Base-by-base conservation (phyloP, 2,797 vertebrate species). In the Toxotes lorentzi region DNA sequence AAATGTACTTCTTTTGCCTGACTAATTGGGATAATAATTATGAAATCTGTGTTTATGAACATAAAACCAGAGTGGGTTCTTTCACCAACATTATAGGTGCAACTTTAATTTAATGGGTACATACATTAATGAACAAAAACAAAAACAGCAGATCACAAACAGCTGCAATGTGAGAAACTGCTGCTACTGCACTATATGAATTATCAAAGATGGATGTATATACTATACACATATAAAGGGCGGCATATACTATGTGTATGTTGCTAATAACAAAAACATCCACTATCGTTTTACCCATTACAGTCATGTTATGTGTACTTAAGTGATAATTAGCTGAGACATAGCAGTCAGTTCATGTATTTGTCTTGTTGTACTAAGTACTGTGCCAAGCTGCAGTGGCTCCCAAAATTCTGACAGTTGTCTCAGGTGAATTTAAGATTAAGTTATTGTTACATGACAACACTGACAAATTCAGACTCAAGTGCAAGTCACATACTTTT, bases 201-300 rank as follows among this genome's bases (percentile, higher is more conserved):
- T 72, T 27, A 10, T 38, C 70, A 69, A 77, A 87, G 70, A 78
- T 88, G 81, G 72, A 82, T 23, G 0, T 34, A 38, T 50, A 54
- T 21, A 70, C 70, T 62, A 65, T 50, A 27, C 27, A 27, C 27
- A 27, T 27, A 27, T 27, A 27, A 27, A 27, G 27, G 27, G 27
- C 3, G 27, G 0, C 30, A 38, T 50, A 54, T 21, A 70, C 70
- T 62, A 65, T 50, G 0, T 47, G 35, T 34, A 50, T 27, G 21
- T 16, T 3, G 34, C 34, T 34, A 34, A 34, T 23, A 61, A 70
- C 30, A 73, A 34, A 54, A 24, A 47, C n/a, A 64, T 35, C 3
- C 0, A 1, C 34, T 14, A 30, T 30, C 48, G 47, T 35, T 78
- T 32, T 19, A 38, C 8, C 0, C 5, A 38, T 40, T 40, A 4